Base-by-base conservation (phyloP, 2,888 invertebrate genomes). In the Torymus tubicola region DNA sequence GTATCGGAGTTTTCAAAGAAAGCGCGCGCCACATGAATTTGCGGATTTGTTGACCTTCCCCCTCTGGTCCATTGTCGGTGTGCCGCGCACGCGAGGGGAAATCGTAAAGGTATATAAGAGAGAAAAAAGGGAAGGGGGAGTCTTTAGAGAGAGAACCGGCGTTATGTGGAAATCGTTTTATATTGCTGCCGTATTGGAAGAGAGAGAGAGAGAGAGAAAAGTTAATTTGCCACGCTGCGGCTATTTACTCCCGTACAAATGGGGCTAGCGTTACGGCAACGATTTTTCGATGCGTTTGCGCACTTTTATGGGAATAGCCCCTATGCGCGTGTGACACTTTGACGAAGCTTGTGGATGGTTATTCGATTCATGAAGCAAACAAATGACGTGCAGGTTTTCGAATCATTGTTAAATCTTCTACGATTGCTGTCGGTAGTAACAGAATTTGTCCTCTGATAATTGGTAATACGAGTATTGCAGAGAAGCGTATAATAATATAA, bases 21-120 rank as follows among this genome's bases (percentile, higher is more conserved):
- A 69, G 16, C 21, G 70, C 58, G 21, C 24, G 21, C 18, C 68
- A 21, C 69, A 55, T 69, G 64, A 55, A 67, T 80, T 79, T 70
- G 52, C 42, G 53, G 69, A 76, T 75, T 65, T 68, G 75, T 75
- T 75, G 68, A 70, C 75, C 71, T 80, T 71, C 71, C 16, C 18
- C 55, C 16, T 2, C 52, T 52, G 14, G 11, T 53, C 21, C 71
- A 52, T 50, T 52, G 50, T 65, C 10, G 12, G 11, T 21, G 14
- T 2, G 42, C n/a, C 58, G 18, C 14, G 60, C 24, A 31, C 16
- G 21, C 16, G 68, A 24, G 63, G 74, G 64, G 53, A 69, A 72
- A 71, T 72, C 53, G 64, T 71, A 73, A 73, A 78, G 73, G 72
- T 68, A 61, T 60, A 24, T 16, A 63, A 18, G 55, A 16, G 53